phyloP scores from a whole-genome alignment of 1,140 invertebrate genomes.

The Brachionus rotundiformis region DNA sequence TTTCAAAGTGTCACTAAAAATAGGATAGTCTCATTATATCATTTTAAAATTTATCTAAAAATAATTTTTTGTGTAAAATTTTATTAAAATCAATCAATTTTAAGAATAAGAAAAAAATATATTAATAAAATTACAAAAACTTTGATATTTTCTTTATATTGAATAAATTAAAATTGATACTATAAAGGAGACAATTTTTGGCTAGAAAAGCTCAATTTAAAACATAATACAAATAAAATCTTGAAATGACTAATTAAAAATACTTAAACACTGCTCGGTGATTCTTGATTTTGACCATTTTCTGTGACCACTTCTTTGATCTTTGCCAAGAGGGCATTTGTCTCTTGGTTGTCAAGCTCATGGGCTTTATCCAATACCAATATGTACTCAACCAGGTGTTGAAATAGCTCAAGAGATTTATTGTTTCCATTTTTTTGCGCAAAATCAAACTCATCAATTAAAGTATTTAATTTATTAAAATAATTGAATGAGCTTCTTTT shows the following conservation, averaged over 20 bases:
- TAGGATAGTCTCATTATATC: no score
- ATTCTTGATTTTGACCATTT: neutral
- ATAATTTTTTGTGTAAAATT: no score
- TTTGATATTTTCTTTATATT: neutral
- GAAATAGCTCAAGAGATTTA: conserved; percentile 2
- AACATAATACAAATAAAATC: neutral
- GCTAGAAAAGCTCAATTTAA: neutral
- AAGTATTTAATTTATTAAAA: neutral
- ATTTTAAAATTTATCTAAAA: no score
- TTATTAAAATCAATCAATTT: conserved; percentile 13
- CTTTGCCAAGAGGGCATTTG: neutral
- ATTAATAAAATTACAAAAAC: neutral
- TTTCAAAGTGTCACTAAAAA: no score
- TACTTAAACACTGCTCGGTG: neutral
- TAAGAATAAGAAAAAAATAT: neutral
- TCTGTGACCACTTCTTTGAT: neutral
- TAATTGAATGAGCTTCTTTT: conserved; percentile 24
- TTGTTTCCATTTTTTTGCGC: neutral
- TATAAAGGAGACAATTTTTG: neutral
- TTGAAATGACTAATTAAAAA: neutral
- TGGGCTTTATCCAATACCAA: neutral
- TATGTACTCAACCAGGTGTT: conserved; percentile 16
- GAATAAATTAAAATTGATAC: neutral
- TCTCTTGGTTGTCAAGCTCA: neutral
- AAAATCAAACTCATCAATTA: conserved; percentile 34